These are phyloP conservation scores for Cecidostiba fungosa DNA, from an alignment of 2,888 invertebrate species.

Conservation along the genomic window DNA sequence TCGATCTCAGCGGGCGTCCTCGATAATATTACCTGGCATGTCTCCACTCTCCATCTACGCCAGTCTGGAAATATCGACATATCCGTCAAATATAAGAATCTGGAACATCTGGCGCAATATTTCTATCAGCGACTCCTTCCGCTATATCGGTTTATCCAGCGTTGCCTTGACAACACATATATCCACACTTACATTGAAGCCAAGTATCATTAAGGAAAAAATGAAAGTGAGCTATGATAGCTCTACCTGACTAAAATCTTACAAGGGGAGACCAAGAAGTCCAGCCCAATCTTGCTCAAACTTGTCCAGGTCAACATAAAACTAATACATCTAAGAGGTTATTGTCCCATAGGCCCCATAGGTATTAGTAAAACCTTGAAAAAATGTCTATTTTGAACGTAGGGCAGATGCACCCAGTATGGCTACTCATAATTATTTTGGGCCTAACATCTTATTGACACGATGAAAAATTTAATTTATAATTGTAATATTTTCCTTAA, in stretches of 20 bases:
- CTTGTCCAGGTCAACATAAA: too few relatives aligned
- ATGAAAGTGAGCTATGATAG: neutral
- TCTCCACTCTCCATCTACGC: constrained; percentile 65
- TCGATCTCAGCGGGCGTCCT: constrained; percentile 58
- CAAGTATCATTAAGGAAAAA: neutral
- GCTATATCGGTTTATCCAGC: constrained; percentile 37
- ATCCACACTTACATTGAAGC: neutral
- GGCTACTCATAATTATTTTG: too few relatives aligned
- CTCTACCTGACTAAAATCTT: neutral
- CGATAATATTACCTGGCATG: constrained; percentile 71
- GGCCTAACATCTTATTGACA: too few relatives aligned
- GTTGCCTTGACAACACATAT: constrained; percentile 29
- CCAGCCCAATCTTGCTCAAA: too few relatives aligned
- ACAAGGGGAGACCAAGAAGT: too few relatives aligned
- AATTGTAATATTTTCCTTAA: too few relatives aligned
- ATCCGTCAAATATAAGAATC: constrained; percentile 75
- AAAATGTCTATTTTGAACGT: too few relatives aligned
- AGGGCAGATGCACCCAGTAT: too few relatives aligned
- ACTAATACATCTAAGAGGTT: too few relatives aligned
- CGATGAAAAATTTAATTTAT: too few relatives aligned
- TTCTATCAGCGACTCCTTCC: constrained; percentile 61
- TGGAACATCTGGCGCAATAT: constrained; percentile 73
- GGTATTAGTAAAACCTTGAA: too few relatives aligned
- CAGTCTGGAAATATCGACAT: constrained; percentile 74
- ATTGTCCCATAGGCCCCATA: too few relatives aligned